Percentiles rank a stretch among this genome's conserved stretches.
Conservation (phyloP, 2,113 vertebrate species). For the Onychostruthus taczanowskii region DNA sequence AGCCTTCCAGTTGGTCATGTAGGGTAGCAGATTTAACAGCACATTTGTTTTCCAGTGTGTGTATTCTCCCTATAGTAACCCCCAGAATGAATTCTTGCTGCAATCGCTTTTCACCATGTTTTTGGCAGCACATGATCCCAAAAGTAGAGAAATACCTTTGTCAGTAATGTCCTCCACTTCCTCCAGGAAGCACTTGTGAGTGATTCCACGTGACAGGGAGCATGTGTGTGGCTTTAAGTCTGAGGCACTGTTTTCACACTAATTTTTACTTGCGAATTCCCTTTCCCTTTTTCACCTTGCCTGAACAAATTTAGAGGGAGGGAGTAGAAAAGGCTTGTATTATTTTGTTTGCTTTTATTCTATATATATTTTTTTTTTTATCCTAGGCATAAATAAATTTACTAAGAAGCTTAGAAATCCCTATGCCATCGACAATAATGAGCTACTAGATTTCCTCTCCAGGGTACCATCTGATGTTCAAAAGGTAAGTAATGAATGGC, state of each 20-base stretch:
- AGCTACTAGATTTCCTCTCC: conserved; percentile 96
- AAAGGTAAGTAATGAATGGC: conserved; percentile 84
- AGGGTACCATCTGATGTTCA: conserved; percentile 97
- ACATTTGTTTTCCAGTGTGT: background rate
- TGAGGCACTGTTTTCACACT: conserved; percentile 71
- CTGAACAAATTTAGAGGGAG: background rate
- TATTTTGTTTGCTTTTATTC: conserved; percentile 19
- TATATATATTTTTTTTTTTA: background rate
- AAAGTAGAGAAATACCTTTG: conserved; percentile 9
- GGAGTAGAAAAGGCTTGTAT: background rate
- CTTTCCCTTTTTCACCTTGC: background rate
- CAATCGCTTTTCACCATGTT: background rate
- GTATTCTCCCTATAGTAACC: background rate
- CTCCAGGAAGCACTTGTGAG: conserved; percentile 42
- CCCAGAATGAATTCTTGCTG: background rate
- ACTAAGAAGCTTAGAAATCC: conserved; percentile 96
- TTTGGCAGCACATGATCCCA: background rate
- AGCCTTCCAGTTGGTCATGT: background rate
- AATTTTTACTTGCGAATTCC: conserved; percentile 69
- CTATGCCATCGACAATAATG: conserved; percentile 89
- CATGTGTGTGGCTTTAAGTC: conserved; percentile 26
- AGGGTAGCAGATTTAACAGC: background rate
- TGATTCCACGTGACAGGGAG: conserved; percentile 48
- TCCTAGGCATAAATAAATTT: conserved; percentile 94
- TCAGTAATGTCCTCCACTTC: background rate